phyloP scores from a whole-genome alignment of 2,113 vertebrate species.

The Rhinopomastus cyanomelas region DNA sequence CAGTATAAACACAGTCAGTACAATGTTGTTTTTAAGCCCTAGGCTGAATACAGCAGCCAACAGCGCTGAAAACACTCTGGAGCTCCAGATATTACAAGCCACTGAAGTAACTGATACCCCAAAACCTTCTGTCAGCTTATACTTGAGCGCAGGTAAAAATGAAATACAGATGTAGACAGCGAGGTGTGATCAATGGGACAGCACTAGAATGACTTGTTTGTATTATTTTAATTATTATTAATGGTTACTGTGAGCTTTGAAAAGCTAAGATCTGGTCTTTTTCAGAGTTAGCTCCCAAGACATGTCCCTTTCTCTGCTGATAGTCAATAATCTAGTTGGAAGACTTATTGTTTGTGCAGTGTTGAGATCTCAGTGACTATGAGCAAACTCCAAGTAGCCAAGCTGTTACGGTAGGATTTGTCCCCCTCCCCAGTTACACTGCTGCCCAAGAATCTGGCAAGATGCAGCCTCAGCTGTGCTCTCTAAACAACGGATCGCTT shows the following conservation, averaged over 20 bases:
- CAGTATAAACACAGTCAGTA: not conserved
- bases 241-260: not conserved
- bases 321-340: not conserved
- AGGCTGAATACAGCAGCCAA: not conserved
- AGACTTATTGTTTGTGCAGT: not conserved
- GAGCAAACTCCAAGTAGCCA: not conserved
- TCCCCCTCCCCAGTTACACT: not conserved
- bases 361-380: not conserved
- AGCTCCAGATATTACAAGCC: not conserved
- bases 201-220: not conserved
- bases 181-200: not conserved
- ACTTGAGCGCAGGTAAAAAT: not conserved
- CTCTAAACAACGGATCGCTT: slow-evolving; percentile 14
- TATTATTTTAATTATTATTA: no score
- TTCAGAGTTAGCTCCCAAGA: not conserved
- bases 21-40: not conserved
- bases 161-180: not conserved
- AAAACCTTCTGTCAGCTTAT: not conserved
- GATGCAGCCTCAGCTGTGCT: slow-evolving; percentile 45
- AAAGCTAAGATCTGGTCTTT: not conserved
- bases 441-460: slow-evolving; percentile 31
- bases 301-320: not conserved
- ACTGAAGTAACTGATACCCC: not conserved
- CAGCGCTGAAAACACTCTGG: not conserved
- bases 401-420: not conserved